These are phyloP conservation scores for Strongylocentrotus purpuratus DNA, from an alignment of 35 echinoderm and acorn worm species.

Conservation along the genomic window DNA sequence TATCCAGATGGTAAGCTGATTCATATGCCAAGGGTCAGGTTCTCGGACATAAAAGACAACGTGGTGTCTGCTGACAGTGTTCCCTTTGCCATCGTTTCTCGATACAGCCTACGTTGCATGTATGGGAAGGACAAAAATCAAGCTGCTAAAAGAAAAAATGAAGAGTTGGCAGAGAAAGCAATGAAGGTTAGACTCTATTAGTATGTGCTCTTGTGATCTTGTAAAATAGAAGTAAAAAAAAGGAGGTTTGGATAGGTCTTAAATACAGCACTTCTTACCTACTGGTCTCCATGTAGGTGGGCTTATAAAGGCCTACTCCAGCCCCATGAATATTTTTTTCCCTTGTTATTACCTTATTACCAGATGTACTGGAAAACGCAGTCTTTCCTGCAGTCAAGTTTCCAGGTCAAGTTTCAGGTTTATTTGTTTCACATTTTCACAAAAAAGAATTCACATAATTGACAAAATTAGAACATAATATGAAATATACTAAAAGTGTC, in stretches of 20 bases:
- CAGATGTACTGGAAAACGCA: no score
- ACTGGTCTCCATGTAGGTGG: not conserved
- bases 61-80: conserved; percentile 16
- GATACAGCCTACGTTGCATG: conserved; percentile 15
- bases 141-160: conserved; percentile 31
- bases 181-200: conserved; percentile 2
- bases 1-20: conserved; percentile 10
- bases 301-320: not conserved
- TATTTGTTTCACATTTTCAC: no score
- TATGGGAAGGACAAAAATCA: conserved; percentile 32
- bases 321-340: conserved; percentile 16
- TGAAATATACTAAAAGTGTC: no score
- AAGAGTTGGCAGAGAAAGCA: conserved; percentile 27
- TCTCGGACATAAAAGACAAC: not conserved
- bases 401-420: no score
- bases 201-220: conserved; percentile 16
- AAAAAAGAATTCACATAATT: no score
- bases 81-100: conserved; percentile 34
- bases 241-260: not conserved
- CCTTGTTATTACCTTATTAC: no score
- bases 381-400: no score
- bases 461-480: no score
- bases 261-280: no score
- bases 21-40: not conserved
- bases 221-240: not conserved